These are phyloP conservation scores for Caenorhabditis elegans DNA, from an alignment of 1,140 invertebrate genomes.

Conservation along the genomic window WBcel235 BX284606.5:11180501-11181000, in stretches of 20 bases:
- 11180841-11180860: background rate
- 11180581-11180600: background rate
- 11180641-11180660: slow-evolving; percentile 57
- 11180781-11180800: background rate
- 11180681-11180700: slow-evolving; percentile 58
- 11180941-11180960: background rate
- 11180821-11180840: background rate
- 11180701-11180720: slow-evolving; percentile 62
- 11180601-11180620: background rate
- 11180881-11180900: too few relatives aligned
- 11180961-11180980: too few relatives aligned
- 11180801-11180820: too few relatives aligned
- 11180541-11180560: background rate
- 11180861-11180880: too few relatives aligned
- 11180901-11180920: background rate
- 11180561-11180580: background rate
- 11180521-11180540: background rate
- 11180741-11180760: slow-evolving; percentile 54
- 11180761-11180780: slow-evolving; percentile 38
- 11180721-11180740: slow-evolving; percentile 62
- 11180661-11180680: slow-evolving; percentile 60
- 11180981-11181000: too few relatives aligned
- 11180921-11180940: background rate
- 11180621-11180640: slow-evolving; percentile 36
- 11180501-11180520: background rate